Evolutionary conservation across 2,888 invertebrate species (phyloP).

Genomic region (Philereme transversata): DNA sequence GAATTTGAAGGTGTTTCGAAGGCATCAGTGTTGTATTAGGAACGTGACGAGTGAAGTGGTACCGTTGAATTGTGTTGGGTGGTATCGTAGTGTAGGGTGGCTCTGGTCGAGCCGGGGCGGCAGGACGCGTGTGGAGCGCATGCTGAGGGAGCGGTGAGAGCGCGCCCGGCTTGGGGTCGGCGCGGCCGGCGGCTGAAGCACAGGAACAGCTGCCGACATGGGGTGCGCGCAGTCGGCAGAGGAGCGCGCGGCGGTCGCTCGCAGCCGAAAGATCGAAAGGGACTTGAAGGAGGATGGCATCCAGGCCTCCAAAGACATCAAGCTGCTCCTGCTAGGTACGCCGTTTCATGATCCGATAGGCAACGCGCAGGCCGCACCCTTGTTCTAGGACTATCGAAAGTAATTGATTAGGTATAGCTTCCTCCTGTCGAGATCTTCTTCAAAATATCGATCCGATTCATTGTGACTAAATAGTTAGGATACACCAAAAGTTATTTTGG

Average conservation of each 20-base stretch:
- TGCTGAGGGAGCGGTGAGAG: slow-evolving; percentile 85
- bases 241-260: slow-evolving; percentile 98
- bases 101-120: slow-evolving; percentile 74
- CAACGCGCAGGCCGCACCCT: slow-evolving; percentile 70
- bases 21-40: slow-evolving; percentile 49
- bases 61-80: slow-evolving; percentile 77
- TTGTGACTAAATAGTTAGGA: slow-evolving; percentile 19
- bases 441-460: slow-evolving; percentile 31
- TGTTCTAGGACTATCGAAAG: slow-evolving; percentile 46
- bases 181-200: slow-evolving; percentile 80
- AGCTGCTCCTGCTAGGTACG: slow-evolving; percentile 97
- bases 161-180: slow-evolving; percentile 84
- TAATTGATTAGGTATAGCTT: slow-evolving; percentile 26
- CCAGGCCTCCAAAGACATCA: slow-evolving; percentile 99
- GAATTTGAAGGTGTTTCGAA: slow-evolving; percentile 46
- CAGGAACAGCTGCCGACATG: slow-evolving; percentile 88
- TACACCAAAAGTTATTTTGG: slow-evolving; percentile 20
- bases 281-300: slow-evolving; percentile 99
- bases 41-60: slow-evolving; percentile 65
- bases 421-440: slow-evolving; percentile 28
- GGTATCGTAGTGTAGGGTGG: slow-evolving; percentile 76
- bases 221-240: slow-evolving; percentile 99
- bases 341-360: slow-evolving; percentile 35
- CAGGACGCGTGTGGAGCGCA: slow-evolving; percentile 77
- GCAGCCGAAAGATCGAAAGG: slow-evolving; percentile 98